Evolutionary conservation across 2,113 vertebrate genomes (phyloP), one percentile per base, ranked within the genome.

Genomic region (Scomber colias): DNA sequence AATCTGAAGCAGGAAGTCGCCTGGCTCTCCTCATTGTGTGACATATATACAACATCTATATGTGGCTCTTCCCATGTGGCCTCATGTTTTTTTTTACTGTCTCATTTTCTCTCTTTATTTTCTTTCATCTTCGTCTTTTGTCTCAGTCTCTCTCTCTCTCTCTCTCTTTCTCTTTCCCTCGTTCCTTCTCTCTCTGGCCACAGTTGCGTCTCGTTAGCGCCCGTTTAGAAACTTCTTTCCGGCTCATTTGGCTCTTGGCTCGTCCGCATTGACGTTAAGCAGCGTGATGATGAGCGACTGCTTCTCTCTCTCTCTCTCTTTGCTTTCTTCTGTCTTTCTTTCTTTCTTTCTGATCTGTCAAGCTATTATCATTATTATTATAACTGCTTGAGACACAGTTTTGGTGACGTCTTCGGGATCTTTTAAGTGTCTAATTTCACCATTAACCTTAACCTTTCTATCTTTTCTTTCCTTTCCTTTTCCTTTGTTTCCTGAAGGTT

Each of bases 211-310:
- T 88, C 71, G 27, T 89, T 89, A 81, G 77, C 76, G 40, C 27
- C 27, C 59, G 10, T 88, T 88, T 89, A 88, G 24, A 81, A 87
- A 76, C 53, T 60, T 81, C 70, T 77, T 75, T 87, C 63, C 59
- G 60, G 74, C 79, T 87, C 83, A 68, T 81, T 89, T 82, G 81
- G 30, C 76, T 84, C 62, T 62, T 72, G 72, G 84, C 83, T 81
- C 81, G 0, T 61, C 69, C 27, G 2, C 83, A 40, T 21, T 79
- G 79, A 74, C 85, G 80, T 85, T 75, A 77, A 75, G 46, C 78
- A 19, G 75, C 3, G 30, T 61, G 82, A 83, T 61, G 82, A 83
- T 77, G 72, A 87, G 87, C 68, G 65, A 77, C 77, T 82, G 67
- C n/a, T n/a, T n/a, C n/a, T n/a, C n/a, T n/a, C n/a, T n/a, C n/a